A percentile compares a stretch with the other conserved stretches of the same genome.
These are phyloP conservation scores for Tragelaphus buxtoni DNA, from an alignment of 2,113 vertebrate species.

Conservation along the genomic window DNA sequence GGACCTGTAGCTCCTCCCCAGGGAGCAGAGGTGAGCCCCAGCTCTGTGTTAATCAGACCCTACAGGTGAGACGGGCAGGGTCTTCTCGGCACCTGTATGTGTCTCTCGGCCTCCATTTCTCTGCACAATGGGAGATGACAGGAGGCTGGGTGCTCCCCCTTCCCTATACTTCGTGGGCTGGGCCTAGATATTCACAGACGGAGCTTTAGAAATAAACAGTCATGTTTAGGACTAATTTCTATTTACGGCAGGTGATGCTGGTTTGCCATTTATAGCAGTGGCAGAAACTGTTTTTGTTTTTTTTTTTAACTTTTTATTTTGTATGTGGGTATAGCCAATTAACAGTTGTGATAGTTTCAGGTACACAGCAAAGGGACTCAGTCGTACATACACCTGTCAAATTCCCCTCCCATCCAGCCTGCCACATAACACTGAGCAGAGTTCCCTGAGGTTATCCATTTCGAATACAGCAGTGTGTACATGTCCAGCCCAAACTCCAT, in stretches of 20 bases:
- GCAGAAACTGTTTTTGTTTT: background rate
- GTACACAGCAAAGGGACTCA: background rate
- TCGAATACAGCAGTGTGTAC: background rate
- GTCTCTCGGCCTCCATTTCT: background rate
- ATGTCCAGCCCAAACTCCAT: background rate
- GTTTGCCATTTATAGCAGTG: background rate
- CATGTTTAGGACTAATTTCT: background rate
- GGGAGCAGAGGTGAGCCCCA: background rate
- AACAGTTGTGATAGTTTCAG: background rate
- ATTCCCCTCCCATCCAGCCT: background rate
- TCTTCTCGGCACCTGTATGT: background rate
- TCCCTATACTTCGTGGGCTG: background rate
- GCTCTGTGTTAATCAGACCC: background rate
- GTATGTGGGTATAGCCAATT: background rate
- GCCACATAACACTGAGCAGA: background rate
- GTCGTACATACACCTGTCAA: background rate
- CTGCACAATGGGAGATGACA: fast-evolving
- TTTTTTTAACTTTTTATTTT: background rate
- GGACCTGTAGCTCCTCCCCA: fast-evolving
- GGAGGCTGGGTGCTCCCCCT: too few relatives aligned
- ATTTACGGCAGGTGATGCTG: too few relatives aligned
- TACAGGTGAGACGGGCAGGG: background rate
- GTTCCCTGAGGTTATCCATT: background rate
- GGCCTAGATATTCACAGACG: too few relatives aligned
- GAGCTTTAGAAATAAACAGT: background rate